Percentiles rank a stretch among this genome's conserved stretches.
phyloP scores from a whole-genome alignment of 2,888 invertebrate genomes.

The Celastrina argiolus region DNA sequence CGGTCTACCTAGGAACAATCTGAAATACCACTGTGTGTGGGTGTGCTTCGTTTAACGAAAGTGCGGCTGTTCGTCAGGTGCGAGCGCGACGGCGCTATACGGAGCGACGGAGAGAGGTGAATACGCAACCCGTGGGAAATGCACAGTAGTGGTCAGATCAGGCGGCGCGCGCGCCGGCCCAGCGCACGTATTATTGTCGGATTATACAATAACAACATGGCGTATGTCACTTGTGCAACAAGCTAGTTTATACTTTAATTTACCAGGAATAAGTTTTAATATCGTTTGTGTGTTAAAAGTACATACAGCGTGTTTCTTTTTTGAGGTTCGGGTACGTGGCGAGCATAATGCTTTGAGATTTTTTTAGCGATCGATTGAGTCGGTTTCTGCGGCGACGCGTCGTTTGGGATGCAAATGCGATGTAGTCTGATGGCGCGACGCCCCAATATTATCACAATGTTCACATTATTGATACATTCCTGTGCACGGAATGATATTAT shows the following conservation, averaged over 20 bases:
- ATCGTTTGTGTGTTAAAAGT: constrained; percentile 30
- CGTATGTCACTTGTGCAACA: constrained; percentile 48
- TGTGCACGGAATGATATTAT: constrained; percentile 5
- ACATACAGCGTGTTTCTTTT: constrained; percentile 36
- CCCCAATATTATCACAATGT: constrained; percentile 42
- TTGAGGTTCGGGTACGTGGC: constrained; percentile 41
- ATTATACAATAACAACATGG: constrained; percentile 53
- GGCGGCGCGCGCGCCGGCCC: constrained; percentile 77
- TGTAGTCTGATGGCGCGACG: constrained; percentile 63
- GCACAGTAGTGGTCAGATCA: constrained; percentile 79
- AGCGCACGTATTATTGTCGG: constrained; percentile 76
- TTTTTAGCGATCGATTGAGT: constrained; percentile 73
- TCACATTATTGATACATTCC: constrained; percentile 17
- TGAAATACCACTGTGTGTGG: constrained; percentile 76
- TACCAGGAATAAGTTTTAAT: constrained; percentile 31
- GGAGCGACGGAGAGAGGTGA: constrained; percentile 48
- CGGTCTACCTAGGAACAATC: constrained; percentile 68
- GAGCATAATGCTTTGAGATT: constrained; percentile 70
- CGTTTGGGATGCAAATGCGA: constrained; percentile 69
- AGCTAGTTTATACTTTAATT: constrained; percentile 30
- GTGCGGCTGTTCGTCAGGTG: constrained; percentile 74
- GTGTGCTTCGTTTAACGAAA: constrained; percentile 77
- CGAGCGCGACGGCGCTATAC: constrained; percentile 55
- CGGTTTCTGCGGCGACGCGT: constrained; percentile 64
- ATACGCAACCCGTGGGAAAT: constrained; percentile 76